Base-by-base conservation (phyloP, 2,113 vertebrate species). In the Plotosus lineatus region DNA sequence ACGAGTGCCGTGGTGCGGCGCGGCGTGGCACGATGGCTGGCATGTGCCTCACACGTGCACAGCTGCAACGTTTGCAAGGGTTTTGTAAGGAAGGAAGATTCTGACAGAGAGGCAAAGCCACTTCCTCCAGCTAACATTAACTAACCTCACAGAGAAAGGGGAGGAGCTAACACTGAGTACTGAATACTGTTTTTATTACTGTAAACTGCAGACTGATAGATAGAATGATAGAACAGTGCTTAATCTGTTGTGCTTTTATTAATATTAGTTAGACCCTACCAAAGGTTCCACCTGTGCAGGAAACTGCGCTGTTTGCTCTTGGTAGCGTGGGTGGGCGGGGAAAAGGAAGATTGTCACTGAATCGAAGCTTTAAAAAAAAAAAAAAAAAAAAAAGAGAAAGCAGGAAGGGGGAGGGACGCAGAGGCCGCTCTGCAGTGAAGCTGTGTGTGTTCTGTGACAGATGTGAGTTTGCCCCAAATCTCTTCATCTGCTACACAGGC, bases 401-500 rank as follows among this genome's bases (percentile, higher is more conserved):
- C 11, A 46, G n/a, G 60, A 66, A 75, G 53, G 63, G 82, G 84
- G 75, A 60, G 84, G 85, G 77, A 85, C 76, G 89, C 91, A 81
- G 82, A 79, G 81, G 82, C 83, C 83, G 89, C 85, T 88, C 90
- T 91, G 86, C 89, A 90, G 88, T 83, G 83, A 90, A 85, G 85
- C 84, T 89, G 92, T 84, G 90, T 92, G 88, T 91, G 88, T 86
- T 95, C 89, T 91, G 88, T 93, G 93, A 90, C 92, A 91, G 94
- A 93, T 95, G 91, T 91, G 88, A 91, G 91, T 94, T 94, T 95
- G 94, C 95, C 94, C 94, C 90, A 80, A 93, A 95, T 94, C 92
- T 95, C 91, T 95, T 94, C 92, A 88, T 95, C 92, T 96, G 94
- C 94, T 95, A 84, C 92, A 94, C 95, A 93, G 94, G 94, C 95